These are phyloP conservation scores for Drosophila athabasca DNA, from an alignment of 1,140 invertebrate genomes.

Conservation along the genomic window DNA sequence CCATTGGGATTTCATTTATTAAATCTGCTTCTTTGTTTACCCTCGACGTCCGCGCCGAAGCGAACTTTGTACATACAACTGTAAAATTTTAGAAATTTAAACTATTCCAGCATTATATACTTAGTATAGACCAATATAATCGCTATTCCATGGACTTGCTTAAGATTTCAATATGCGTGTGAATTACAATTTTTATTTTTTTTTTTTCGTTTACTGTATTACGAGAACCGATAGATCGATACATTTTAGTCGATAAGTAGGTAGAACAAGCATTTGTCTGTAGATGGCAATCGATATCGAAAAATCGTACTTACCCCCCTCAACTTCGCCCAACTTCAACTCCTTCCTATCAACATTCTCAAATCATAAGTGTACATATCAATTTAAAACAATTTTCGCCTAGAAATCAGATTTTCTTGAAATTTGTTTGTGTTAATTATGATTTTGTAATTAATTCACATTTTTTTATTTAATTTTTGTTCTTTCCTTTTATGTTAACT, in stretches of 20 bases:
- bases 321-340: not conserved
- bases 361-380: slow-evolving; percentile 7
- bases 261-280: slow-evolving; percentile 56
- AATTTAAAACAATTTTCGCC: slow-evolving; percentile 13
- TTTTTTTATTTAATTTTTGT: slow-evolving; percentile 73
- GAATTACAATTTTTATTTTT: slow-evolving; percentile 7
- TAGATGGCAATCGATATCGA: slow-evolving; percentile 46
- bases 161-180: slow-evolving; percentile 31
- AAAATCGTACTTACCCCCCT: slow-evolving; percentile 9
- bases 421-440: slow-evolving; percentile 47
- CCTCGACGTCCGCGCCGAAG: slow-evolving; percentile 19
- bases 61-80: slow-evolving; percentile 48
- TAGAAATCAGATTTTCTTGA: not conserved
- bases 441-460: slow-evolving; percentile 69
- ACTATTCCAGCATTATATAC: slow-evolving; percentile 43
- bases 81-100: slow-evolving; percentile 42
- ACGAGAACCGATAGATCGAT: slow-evolving; percentile 33
- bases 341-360: no score
- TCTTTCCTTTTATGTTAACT: slow-evolving; percentile 74
- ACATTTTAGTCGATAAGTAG: slow-evolving; percentile 63
- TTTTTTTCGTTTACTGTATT: slow-evolving; percentile 21
- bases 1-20: not conserved
- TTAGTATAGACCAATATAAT: slow-evolving; percentile 37
- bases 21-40: not conserved
- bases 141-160: slow-evolving; percentile 36